A percentile compares a stretch with the other conserved stretches of the same genome.
phyloP scores from a whole-genome alignment of 1,140 invertebrate species.

The Camponotus floridanus region DNA sequence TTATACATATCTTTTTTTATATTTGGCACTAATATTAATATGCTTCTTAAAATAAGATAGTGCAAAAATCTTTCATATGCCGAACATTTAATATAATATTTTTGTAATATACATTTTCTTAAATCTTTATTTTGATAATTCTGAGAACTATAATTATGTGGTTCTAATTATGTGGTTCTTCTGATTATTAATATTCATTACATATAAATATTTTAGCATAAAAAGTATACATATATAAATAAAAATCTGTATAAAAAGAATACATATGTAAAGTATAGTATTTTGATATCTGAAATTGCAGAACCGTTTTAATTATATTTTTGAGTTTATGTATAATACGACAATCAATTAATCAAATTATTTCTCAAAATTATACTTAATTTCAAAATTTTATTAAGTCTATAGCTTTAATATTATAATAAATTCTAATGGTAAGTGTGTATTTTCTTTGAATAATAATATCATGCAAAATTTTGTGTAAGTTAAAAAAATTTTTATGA shows the following conservation, averaged over 20 bases:
- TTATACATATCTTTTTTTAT: not conserved
- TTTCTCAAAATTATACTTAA: not conserved
- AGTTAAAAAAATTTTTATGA: not conserved
- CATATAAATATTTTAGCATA: not conserved
- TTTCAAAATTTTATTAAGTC: not conserved
- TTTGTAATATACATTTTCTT: not conserved
- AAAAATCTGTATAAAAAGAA: not conserved
- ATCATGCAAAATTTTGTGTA: not conserved
- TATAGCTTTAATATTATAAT: not conserved
- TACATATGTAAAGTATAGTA: not conserved
- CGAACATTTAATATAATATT: not conserved
- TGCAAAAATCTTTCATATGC: not conserved
- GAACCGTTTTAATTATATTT: not conserved
- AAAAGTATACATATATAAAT: not conserved
- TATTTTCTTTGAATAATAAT: not conserved
- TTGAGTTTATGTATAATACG: not conserved
- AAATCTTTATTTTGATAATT: constrained; percentile 6
- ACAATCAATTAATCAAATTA: not conserved
- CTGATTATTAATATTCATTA: not conserved
- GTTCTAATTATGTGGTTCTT: too few relatives aligned
- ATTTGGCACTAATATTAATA: not conserved
- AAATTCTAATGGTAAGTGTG: not conserved
- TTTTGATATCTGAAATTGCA: not conserved
- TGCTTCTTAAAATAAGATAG: too few relatives aligned
- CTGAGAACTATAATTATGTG: too few relatives aligned